Base-by-base conservation (phyloP, 2,113 vertebrate species). In the Triplophysa tibetana region DNA sequence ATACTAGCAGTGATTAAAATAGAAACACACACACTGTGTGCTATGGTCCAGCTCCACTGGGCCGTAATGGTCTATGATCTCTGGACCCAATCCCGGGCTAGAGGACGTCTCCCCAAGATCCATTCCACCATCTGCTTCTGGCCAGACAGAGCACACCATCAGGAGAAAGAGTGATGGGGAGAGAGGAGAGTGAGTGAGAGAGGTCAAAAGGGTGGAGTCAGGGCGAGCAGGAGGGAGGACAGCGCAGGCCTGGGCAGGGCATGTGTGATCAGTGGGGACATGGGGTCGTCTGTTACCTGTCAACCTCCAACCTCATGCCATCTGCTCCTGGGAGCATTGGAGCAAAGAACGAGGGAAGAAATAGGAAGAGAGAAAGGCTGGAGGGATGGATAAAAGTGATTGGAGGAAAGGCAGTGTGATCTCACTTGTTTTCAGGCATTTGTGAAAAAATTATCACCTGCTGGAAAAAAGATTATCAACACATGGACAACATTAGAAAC, bases 41-140 rank as follows among this genome's bases (percentile, higher is more conserved):
- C 24, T 82, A 45, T 75, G 52, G 85, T 88, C 89, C 87, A 88
- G 86, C 86, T 88, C 90, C 86, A 89, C 90, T 90, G 91, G 86
- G 84, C 83, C 87, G 88, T 84, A 86, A 88, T 86, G 77, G 86
- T 88, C 88, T 89, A 77, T 56, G 58, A 85, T 81, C 87, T 89
- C 90, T 92, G 93, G 91, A 91, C 65, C 17, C 67, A 85, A 78
- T 92, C 91, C 92, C 91, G 88, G 90, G 91, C 91, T 92, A 93
- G 90, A 94, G 92, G 92, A 93, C 91, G 84, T 92, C 89, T 91
- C 90, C 90, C 90, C 89, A 88, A 86, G 89, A 90, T 87, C 87
- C 84, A 82, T 84, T 91, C 86, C 82, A 88, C 92, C 93, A 94
- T 93, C 92, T 94, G 93, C 89, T 92, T 86, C 17, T 82, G 76